Evolutionary conservation across 2,888 invertebrate genomes (phyloP).

Genomic region (Drosophila leonis): DNA sequence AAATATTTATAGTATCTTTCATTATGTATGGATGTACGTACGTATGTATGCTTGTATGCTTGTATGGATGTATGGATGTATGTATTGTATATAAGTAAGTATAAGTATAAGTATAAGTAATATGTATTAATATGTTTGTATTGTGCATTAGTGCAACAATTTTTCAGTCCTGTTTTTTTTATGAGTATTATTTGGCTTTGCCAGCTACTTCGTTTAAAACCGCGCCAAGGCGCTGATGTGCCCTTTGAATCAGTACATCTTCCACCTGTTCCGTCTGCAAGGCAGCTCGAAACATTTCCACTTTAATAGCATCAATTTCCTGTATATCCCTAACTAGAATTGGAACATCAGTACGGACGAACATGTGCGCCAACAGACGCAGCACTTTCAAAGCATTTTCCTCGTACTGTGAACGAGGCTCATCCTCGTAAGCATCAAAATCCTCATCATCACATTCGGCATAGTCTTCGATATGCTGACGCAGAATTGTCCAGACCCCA

Average conservation of each 20-base stretch:
- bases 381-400: conserved; percentile 62
- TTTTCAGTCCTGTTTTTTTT: conserved; percentile 62
- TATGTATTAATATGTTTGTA: conserved; percentile 29
- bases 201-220: conserved; percentile 55
- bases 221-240: conserved; percentile 47
- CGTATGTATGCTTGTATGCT: conserved; percentile 6
- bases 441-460: conserved; percentile 53
- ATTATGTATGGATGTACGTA: conserved; percentile 11
- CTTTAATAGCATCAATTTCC: conserved; percentile 43
- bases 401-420: conserved; percentile 68
- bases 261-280: conserved; percentile 52
- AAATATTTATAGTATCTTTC: conserved; percentile 17
- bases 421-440: conserved; percentile 73
- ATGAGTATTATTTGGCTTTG: conserved; percentile 65
- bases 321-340: conserved; percentile 41
- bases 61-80: neutral
- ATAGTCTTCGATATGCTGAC: conserved; percentile 54
- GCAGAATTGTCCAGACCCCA: conserved; percentile 75
- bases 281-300: conserved; percentile 47
- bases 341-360: conserved; percentile 31
- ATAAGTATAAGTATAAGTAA: conserved; percentile 34
- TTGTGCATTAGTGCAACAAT: conserved; percentile 60
- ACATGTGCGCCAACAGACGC: conserved; percentile 57
- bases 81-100: conserved; percentile 4
- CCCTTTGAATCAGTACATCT: conserved; percentile 57